These are phyloP conservation scores for Cololabis saira DNA, from an alignment of 2,113 vertebrate species.

Conservation along the genomic window DNA sequence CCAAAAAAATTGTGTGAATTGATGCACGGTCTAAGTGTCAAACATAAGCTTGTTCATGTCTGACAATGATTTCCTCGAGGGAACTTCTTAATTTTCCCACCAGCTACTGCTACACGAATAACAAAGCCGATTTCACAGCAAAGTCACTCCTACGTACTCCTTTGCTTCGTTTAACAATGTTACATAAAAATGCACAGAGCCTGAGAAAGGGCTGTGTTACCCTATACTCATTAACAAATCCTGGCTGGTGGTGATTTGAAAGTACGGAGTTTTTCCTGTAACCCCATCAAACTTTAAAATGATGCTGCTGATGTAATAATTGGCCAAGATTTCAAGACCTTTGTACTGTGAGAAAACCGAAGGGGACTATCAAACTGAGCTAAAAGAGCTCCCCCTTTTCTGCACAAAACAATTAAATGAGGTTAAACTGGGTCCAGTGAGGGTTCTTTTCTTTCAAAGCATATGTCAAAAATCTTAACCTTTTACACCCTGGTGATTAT, in stretches of 20 bases:
- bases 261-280: neutral
- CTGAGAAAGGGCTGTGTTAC: slow-evolving; percentile 17
- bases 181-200: slow-evolving; percentile 10
- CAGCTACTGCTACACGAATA: slow-evolving; percentile 36
- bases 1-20: slow-evolving; percentile 36
- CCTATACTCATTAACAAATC: slow-evolving; percentile 35
- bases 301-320: too few relatives aligned
- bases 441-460: slow-evolving; percentile 1
- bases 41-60: slow-evolving; percentile 28
- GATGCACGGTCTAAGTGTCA: slow-evolving; percentile 13
- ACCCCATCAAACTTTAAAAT: too few relatives aligned
- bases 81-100: slow-evolving; percentile 58
- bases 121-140: slow-evolving; percentile 54
- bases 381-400: too few relatives aligned
- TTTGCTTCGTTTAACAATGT: slow-evolving; percentile 32
- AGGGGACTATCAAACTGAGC: too few relatives aligned
- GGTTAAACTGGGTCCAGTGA: slow-evolving; percentile 27
- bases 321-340: too few relatives aligned
- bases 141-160: slow-evolving; percentile 35
- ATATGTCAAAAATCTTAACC: neutral
- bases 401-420: slow-evolving; percentile 29
- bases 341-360: too few relatives aligned
- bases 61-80: slow-evolving; percentile 24
- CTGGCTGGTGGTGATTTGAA: slow-evolving; percentile 8
- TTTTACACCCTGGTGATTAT: neutral